Conservation (phyloP, 2,797 vertebrate species). For the Amblyraja radiata region DNA sequence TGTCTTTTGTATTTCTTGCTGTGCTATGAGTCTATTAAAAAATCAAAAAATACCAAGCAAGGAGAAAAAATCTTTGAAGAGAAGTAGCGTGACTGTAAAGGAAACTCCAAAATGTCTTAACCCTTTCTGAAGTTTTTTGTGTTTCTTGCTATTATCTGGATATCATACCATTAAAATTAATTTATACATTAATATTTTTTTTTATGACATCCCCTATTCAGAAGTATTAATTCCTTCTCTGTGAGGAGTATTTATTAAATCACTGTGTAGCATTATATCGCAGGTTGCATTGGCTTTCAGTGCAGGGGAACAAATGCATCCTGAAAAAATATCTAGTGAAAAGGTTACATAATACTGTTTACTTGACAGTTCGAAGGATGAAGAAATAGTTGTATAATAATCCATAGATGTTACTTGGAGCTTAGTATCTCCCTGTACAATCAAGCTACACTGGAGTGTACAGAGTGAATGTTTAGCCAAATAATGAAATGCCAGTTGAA, state of each 20-base stretch:
- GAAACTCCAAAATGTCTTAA: background rate
- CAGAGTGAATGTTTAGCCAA: background rate
- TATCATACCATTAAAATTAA: background rate
- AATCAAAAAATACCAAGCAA: background rate
- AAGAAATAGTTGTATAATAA: background rate
- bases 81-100: background rate
- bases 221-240: background rate
- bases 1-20: too few species aligned
- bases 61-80: background rate
- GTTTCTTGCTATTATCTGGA: background rate
- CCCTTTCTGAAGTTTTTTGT: background rate
- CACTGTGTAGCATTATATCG: background rate
- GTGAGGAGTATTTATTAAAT: background rate
- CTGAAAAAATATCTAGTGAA: background rate
- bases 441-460: background rate
- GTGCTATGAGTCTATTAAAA: too few species aligned
- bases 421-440: background rate
- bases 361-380: background rate
- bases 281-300: background rate
- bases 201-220: background rate
- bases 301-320: background rate
- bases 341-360: background rate
- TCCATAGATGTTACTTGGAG: background rate
- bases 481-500: background rate
- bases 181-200: background rate